A percentile compares a stretch with the other conserved stretches of the same genome.
Conservation (phyloP, 2,797 vertebrate genomes). For the Mastacembelus armatus region DNA sequence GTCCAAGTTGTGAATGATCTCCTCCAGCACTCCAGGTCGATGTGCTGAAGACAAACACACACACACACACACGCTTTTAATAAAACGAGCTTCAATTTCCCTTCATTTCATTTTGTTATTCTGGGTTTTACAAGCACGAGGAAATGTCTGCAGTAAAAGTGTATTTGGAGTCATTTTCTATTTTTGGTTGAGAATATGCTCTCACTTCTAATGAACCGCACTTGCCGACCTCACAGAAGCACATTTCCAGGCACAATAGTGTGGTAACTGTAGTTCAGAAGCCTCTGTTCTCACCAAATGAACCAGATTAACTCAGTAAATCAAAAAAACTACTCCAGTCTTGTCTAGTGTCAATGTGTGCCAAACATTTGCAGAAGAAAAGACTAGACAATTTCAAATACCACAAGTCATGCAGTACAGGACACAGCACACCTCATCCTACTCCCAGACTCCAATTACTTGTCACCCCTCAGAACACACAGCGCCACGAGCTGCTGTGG, state of each 20-base stretch:
- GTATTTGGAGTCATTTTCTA: slow-evolving; percentile 30
- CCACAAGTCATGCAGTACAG: slow-evolving; percentile 26
- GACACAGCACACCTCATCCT: slow-evolving; percentile 17
- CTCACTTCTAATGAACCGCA: slow-evolving; percentile 25
- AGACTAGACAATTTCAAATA: slow-evolving; percentile 7
- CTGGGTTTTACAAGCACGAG: slow-evolving; percentile 6
- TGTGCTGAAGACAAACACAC: slow-evolving; percentile 80
- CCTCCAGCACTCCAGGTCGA: slow-evolving; percentile 84
- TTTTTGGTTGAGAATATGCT: not conserved
- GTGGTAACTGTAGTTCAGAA: not conserved
- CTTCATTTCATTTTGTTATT: not conserved
- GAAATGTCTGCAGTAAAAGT: too few species aligned
- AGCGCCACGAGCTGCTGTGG: slow-evolving; percentile 35
- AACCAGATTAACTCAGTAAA: not conserved
- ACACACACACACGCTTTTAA: slow-evolving; percentile 29
- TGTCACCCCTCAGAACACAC: slow-evolving; percentile 17
- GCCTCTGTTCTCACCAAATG: slow-evolving; percentile 11
- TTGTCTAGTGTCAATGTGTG: not conserved
- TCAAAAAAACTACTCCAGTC: not conserved
- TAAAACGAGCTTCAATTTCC: not conserved
- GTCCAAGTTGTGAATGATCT: slow-evolving; percentile 95
- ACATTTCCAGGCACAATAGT: not conserved
- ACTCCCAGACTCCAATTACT: slow-evolving; percentile 55
- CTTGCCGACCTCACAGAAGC: slow-evolving; percentile 10
- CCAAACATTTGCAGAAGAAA: not conserved